Base-by-base conservation (phyloP, 1,140 invertebrate genomes). In the Dinoponera quadriceps region DNA sequence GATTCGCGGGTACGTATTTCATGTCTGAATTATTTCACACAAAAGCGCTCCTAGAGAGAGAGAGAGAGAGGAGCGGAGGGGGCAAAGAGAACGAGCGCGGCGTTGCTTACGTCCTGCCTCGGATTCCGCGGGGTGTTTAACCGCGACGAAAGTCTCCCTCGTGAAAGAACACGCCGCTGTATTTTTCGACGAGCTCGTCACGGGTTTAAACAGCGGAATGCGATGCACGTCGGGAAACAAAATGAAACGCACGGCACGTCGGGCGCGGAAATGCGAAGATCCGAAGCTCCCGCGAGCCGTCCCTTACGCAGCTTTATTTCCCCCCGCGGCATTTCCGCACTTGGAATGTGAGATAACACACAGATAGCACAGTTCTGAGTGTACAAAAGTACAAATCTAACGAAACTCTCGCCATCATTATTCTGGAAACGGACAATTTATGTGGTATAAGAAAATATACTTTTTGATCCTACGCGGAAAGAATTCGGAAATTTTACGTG, bases 11-110 rank as follows among this genome's bases (percentile, higher is more conserved):
- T 85, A 88, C 89, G 91, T 90, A 92, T 93, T 93, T 93, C 91
- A 93, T 92, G 93, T 93, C 91, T 93, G 92, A 93, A 93, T 94
- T 93, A 94, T 93, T 93, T 92, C 74, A 59, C 86, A 93, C 92
- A 93, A 94, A 93, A 91, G 91, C 88, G 29, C 69, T 55, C 84
- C 49, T 71, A 69, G 55, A 83, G 44, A 14, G 33, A 27, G 44
- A 73, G 60, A 54, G 54, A 83, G 16, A 25, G n/a, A 22, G n/a
- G 59, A 62, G 22, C 16, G 59, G 16, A 22, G 16, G 3, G 7
- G 25, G 33, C 27, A 38, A 18, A 38, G 27, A 63, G 60, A 7
- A 25, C 16, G 20, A n/a, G 55, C n/a, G 33, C 18, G 49, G 11
- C 78, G 25, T 49, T 82, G 68, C 75, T 71, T 29, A 49, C 62